Evolutionary conservation across 2,888 invertebrate species (phyloP).

Genomic region (Rotaria sp.): DNA sequence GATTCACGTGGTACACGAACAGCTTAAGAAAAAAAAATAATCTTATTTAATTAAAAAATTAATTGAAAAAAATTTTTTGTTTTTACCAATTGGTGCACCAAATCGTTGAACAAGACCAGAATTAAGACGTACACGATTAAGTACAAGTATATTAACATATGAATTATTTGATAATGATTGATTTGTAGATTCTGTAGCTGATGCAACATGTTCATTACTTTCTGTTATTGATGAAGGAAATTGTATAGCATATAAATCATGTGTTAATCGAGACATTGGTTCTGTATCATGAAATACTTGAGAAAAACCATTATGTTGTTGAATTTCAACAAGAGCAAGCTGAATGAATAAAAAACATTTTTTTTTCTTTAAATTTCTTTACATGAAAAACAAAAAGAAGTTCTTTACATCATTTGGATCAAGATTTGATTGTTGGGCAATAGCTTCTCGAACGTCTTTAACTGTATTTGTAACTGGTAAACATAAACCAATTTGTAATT

Average conservation of each 20-base stretch:
- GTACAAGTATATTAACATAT: background rate
- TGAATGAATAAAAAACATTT: background rate
- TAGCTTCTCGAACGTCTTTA: constrained; percentile 21
- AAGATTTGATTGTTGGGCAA: constrained; percentile 17
- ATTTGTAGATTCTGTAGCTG: background rate
- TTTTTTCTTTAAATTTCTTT: background rate
- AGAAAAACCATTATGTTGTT: constrained; percentile 1
- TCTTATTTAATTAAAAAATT: background rate
- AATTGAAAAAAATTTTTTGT: background rate
- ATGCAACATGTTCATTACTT: background rate
- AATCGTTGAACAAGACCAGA: background rate
- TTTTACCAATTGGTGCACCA: constrained; percentile 19
- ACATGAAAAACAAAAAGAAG: background rate
- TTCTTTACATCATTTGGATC: constrained; percentile 20
- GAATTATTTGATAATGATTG: background rate
- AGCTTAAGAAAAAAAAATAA: background rate
- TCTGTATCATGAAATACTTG: constrained; percentile 26
- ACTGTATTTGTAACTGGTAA: constrained; percentile 17
- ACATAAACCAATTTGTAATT: constrained; percentile 20
- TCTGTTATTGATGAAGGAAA: background rate
- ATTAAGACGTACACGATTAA: background rate
- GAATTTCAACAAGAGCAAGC: constrained; percentile 18
- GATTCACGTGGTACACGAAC: constrained; percentile 10
- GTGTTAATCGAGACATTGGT: constrained; percentile 10
- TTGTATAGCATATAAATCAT: constrained; percentile 11